Conservation (phyloP, 2,888 invertebrate species). For the Caenorhabditis virilis region DNA sequence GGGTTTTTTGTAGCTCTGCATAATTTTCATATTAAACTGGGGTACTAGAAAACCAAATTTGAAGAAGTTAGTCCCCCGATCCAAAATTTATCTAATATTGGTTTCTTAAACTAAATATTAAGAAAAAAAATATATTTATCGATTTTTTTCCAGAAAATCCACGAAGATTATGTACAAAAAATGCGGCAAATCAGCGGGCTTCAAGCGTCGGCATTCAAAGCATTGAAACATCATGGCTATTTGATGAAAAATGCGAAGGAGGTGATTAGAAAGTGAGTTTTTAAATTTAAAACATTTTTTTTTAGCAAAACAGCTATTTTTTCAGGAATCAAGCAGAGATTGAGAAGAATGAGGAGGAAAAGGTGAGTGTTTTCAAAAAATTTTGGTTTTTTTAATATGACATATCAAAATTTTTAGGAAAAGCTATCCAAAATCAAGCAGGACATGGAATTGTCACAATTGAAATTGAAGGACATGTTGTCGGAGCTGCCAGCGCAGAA, state of each 20-base stretch:
- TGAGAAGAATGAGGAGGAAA: conserved; percentile 10
- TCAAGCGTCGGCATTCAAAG: conserved; percentile 79
- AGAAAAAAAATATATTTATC: too few species aligned
- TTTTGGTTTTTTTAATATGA: neutral
- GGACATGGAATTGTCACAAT: conserved; percentile 28
- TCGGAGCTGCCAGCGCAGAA: conserved; percentile 88
- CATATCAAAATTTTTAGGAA: neutral
- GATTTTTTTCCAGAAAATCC: conserved; percentile 46
- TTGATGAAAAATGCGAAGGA: conserved; percentile 82
- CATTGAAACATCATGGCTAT: conserved; percentile 88
- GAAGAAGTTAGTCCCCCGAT: too few species aligned
- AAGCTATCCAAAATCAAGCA: conserved; percentile 14
- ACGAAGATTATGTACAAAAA: conserved; percentile 70
- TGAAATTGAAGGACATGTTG: conserved; percentile 78
- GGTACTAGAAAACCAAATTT: too few species aligned
- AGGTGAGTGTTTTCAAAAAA: neutral
- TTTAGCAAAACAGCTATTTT: neutral
- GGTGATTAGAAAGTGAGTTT: conserved; percentile 80
- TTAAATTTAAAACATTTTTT: neutral
- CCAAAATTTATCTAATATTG: too few species aligned
- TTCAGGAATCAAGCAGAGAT: conserved; percentile 33
- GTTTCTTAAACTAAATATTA: too few species aligned
- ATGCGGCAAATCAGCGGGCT: conserved; percentile 69
- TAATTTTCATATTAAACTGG: too few species aligned
- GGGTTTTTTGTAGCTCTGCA: too few species aligned